Base-by-base conservation (phyloP, 2,113 vertebrate species). In the Nothoprocta pentlandii region DNA sequence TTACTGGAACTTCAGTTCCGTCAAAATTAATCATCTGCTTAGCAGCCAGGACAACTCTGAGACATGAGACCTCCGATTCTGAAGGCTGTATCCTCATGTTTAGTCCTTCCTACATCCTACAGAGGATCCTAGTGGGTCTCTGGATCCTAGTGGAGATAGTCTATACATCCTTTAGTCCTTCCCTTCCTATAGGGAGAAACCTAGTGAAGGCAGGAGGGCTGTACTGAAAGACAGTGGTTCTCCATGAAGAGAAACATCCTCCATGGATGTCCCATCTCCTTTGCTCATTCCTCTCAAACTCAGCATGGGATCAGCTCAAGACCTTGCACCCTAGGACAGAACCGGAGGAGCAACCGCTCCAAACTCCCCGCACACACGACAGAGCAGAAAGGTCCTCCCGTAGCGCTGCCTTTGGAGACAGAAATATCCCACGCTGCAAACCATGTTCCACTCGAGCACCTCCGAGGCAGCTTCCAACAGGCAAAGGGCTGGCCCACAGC, bases 1-100 rank as follows among this genome's bases (percentile, higher is more conserved):
- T 88, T 80, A 74, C 67, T 46, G 83, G 76, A 90, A 69, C 61
- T 88, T 92, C 80, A 64, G 46, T 77, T 95, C 53, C 51, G 53
- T 85, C 84, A 62, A 62, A 87, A 80, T 5, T 36, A 63, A 82
- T 70, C 67, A 63, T 63, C 84, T 89, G 44, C 67, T 85, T 63
- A 70, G 71, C 49, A 93, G 59, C 79, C 49, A 36, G 44, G n/a
- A 25, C 20, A 25, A 78, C 20, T 22, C 46, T 49, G 17, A 49
- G 53, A n/a, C 44, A 70, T 32, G 19, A 94, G 46, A 85, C n/a
- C 30, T 62, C 70, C 51, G 26, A 20, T 66, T 88, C 75, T 16
- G 36, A 47, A 89, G 46, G 44, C 32, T 64, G 76, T 77, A 58
- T 42, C 20, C 21, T 93, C 51, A 1, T n/a, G 58, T 85, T 76